Evolutionary conservation across 2,888 invertebrate species (phyloP).

Genomic region (Caenorhabditis becei): DNA sequence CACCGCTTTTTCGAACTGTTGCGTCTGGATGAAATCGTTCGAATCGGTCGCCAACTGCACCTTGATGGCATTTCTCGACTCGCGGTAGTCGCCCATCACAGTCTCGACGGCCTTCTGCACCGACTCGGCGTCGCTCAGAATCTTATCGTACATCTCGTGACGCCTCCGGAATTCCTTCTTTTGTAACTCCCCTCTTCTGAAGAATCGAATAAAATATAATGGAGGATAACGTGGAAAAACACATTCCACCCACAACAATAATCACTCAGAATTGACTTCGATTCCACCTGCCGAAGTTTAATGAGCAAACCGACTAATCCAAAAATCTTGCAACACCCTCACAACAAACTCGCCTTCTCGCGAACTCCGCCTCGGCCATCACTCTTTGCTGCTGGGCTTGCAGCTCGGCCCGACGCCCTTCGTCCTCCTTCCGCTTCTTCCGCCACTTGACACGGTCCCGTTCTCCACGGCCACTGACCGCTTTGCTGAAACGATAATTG

Average conservation of each 20-base stretch:
- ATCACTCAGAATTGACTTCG: slow-evolving; percentile 4
- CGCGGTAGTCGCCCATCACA: slow-evolving; percentile 25
- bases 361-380: slow-evolving; percentile 31
- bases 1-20: slow-evolving; percentile 34
- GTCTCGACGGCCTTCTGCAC: slow-evolving; percentile 29
- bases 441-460: slow-evolving; percentile 87
- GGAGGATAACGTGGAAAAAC: neutral
- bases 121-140: neutral
- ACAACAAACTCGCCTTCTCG: slow-evolving; percentile 23
- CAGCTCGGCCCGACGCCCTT: slow-evolving; percentile 89
- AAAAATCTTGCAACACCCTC: slow-evolving; percentile 2
- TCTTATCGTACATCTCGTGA: slow-evolving; percentile 5
- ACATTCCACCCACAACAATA: slow-evolving; percentile 11
- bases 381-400: neutral
- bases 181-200: slow-evolving; percentile 40
- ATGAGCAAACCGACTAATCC: neutral
- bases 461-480: slow-evolving; percentile 78
- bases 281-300: slow-evolving; percentile 28
- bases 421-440: slow-evolving; percentile 88
- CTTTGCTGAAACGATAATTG: slow-evolving; percentile 45
- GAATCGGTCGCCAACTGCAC: slow-evolving; percentile 14
- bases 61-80: slow-evolving; percentile 15
- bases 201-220: neutral
- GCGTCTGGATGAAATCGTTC: slow-evolving; percentile 33
- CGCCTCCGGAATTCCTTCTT: slow-evolving; percentile 24